Percentiles rank a stretch among this genome's conserved stretches.
Conservation (phyloP, 2,797 vertebrate genomes). For the Sebastes dallii region DNA sequence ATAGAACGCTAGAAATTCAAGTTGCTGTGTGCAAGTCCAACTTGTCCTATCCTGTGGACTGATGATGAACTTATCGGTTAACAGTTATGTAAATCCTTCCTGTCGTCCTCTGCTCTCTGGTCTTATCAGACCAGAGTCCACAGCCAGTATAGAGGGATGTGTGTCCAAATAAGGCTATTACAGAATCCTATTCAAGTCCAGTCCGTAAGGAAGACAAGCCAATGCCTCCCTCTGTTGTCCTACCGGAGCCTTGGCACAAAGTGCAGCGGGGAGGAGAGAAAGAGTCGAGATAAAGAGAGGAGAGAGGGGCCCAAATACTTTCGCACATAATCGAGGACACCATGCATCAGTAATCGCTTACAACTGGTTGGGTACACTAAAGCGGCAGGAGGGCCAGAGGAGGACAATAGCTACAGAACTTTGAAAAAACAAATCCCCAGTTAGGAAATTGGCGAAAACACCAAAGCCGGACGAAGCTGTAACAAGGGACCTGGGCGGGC, state of each 20-base stretch:
- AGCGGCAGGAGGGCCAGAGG: conserved; percentile 61
- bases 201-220: conserved; percentile 65
- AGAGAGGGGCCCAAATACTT: conserved; percentile 56
- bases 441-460: conserved; percentile 62
- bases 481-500: conserved; percentile 52
- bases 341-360: conserved; percentile 75
- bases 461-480: conserved; percentile 61
- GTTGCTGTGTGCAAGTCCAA: conserved; percentile 44
- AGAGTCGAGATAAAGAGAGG: conserved; percentile 16
- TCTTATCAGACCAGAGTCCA: conserved; percentile 27
- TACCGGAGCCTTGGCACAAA: conserved; percentile 59
- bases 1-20: conserved; percentile 23
- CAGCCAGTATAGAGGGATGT: conserved; percentile 20
- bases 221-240: conserved; percentile 46
- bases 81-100: conserved; percentile 44
- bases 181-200: conserved; percentile 57
- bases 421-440: conserved; percentile 48
- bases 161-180: conserved; percentile 69
- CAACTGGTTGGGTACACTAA: conserved; percentile 67
- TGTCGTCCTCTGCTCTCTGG: conserved; percentile 25
- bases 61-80: conserved; percentile 20
- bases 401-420: conserved; percentile 66
- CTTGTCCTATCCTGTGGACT: conserved; percentile 22
- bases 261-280: conserved; percentile 44
- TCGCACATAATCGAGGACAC: conserved; percentile 65